These are phyloP conservation scores for Chaunax sp. DNA, from an alignment of 2,797 vertebrate species.

Conservation along the genomic window DNA sequence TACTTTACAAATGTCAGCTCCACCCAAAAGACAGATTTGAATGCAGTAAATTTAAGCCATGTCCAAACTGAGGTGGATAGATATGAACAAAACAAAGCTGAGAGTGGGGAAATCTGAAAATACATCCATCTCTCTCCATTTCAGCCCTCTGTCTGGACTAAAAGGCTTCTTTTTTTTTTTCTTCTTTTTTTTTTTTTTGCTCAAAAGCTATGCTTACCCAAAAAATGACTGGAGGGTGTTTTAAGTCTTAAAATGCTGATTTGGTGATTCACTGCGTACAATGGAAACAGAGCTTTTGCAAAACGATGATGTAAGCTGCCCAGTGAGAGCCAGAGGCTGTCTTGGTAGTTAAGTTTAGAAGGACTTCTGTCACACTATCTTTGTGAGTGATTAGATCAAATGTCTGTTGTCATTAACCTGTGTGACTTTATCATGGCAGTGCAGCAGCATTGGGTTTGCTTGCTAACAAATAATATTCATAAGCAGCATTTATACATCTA, in stretches of 20 bases:
- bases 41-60: neutral
- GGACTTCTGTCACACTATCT: constrained; percentile 11
- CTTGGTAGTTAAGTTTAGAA: neutral
- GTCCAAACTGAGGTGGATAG: neutral
- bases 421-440: constrained; percentile 1
- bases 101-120: too few relatives aligned
- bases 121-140: neutral
- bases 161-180: neutral
- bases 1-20: constrained; percentile 30
- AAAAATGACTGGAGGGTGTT: too few relatives aligned
- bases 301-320: neutral
- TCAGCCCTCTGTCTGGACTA: neutral
- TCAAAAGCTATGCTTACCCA: neutral
- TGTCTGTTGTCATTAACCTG: constrained; percentile 1
- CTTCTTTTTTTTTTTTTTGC: too few relatives aligned
- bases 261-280: neutral
- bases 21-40: neutral
- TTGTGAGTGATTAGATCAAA: constrained; percentile 15
- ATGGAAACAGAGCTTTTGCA: neutral
- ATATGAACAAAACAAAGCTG: neutral
- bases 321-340: neutral
- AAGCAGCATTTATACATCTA: too few relatives aligned
- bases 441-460: neutral
- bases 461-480: neutral
- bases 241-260: constrained; percentile 7